These are phyloP conservation scores for Sanderia malayensis DNA, from an alignment of 30 jellyfish, hydroid and myxozoan genomes.

Conservation along the genomic window DNA sequence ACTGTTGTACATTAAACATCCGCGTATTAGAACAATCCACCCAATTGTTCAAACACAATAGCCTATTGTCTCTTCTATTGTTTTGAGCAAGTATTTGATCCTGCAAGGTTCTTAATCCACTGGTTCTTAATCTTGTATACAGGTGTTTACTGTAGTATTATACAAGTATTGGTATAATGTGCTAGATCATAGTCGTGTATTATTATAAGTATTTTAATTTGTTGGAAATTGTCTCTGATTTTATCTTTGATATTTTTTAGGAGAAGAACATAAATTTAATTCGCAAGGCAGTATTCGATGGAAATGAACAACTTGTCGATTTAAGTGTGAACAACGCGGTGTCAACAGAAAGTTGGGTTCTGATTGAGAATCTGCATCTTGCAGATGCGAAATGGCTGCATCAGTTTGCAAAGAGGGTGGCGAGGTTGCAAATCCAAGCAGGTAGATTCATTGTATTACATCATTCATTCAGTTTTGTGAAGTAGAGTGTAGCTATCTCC, in stretches of 20 bases:
- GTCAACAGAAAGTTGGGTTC: slow-evolving; percentile 55
- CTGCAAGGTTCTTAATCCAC: no score
- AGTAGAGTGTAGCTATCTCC: neutral
- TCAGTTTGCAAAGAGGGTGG: slow-evolving; percentile 35
- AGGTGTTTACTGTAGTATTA: no score
- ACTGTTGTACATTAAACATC: no score
- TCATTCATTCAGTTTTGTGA: no score
- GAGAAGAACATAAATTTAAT: slow-evolving; percentile 9
- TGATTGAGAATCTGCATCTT: slow-evolving; percentile 52
- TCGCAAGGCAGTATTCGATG: slow-evolving; percentile 25
- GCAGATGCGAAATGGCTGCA: slow-evolving; percentile 54
- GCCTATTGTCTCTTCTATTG: no score
- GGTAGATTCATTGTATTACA: no score
- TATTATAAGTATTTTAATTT: neutral
- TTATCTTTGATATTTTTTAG: no score
- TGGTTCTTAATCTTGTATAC: neutral
- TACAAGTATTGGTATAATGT: no score
- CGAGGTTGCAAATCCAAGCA: slow-evolving; percentile 35
- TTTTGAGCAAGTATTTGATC: no score
- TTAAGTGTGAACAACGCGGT: slow-evolving; percentile 45
- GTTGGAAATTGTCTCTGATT: neutral
- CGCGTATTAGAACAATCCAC: neutral
- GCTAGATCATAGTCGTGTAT: neutral
- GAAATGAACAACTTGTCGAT: slow-evolving; percentile 38
- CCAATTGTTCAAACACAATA: no score